Evolutionary conservation across 2,888 invertebrate species (phyloP).

Genomic region (Lucinisca nassula): DNA sequence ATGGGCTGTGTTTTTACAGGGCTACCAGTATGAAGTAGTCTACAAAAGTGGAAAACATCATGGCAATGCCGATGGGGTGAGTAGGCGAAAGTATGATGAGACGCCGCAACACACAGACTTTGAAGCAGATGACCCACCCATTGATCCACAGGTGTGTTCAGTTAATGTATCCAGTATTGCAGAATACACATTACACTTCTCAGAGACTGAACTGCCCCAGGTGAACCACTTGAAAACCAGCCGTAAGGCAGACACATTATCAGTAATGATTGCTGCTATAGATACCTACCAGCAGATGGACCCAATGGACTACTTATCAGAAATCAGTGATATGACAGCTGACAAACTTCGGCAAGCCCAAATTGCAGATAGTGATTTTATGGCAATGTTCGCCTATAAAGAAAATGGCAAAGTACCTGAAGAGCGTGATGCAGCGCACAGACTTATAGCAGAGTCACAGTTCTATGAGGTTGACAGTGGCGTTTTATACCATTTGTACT

Average conservation of each 20-base stretch:
- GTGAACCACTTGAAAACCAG: no score
- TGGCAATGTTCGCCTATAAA: slow-evolving; percentile 14
- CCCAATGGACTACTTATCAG: slow-evolving; percentile 2
- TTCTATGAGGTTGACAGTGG: slow-evolving; percentile 28
- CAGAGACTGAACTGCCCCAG: no score
- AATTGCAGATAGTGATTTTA: background rate
- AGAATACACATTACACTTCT: no score
- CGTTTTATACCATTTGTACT: slow-evolving; percentile 38
- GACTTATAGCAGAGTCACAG: slow-evolving; percentile 39
- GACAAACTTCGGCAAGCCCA: background rate
- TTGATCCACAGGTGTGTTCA: no score
- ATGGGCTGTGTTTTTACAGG: slow-evolving; percentile 64
- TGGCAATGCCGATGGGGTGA: slow-evolving; percentile 48
- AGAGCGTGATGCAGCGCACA: slow-evolving; percentile 22
- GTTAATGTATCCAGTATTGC: no score
- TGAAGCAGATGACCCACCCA: no score
- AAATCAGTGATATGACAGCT: slow-evolving; percentile 1
- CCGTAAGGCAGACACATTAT: background rate
- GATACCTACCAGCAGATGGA: background rate
- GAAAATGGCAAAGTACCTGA: slow-evolving; percentile 33
- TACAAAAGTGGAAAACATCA: slow-evolving; percentile 46
- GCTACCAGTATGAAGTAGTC: slow-evolving; percentile 43
- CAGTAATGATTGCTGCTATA: background rate
- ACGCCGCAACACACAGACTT: no score
- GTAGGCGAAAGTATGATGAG: slow-evolving; percentile 7